Conservation (phyloP, 2,888 invertebrate genomes). For the Griposia aprilina region DNA sequence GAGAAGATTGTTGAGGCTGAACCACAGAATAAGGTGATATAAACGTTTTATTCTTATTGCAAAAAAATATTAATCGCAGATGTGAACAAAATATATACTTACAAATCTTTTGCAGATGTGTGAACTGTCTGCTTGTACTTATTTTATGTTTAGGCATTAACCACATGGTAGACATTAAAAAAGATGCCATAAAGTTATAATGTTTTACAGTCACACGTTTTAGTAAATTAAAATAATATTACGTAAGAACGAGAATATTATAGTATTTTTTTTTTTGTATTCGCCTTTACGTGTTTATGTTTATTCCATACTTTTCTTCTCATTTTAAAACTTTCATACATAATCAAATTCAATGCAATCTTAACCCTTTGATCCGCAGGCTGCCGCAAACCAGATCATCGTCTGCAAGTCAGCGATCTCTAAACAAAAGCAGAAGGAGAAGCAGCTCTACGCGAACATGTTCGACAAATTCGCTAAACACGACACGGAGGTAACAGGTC, state of each 20-base stretch:
- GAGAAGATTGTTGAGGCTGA: conserved; percentile 94
- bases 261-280: background rate
- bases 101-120: background rate
- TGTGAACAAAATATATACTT: background rate
- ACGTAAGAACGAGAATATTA: background rate
- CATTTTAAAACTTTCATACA: background rate
- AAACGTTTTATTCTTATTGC: background rate
- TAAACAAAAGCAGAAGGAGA: conserved; percentile 95
- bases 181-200: background rate
- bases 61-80: background rate
- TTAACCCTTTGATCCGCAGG: conserved; percentile 78
- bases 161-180: background rate
- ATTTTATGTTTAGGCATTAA: background rate
- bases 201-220: background rate
- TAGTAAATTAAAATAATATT: too few relatives aligned
- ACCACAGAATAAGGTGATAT: conserved; percentile 93
- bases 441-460: conserved; percentile 97
- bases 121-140: background rate
- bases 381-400: conserved; percentile 94
- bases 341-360: background rate
- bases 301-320: background rate
- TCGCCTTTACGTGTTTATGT: background rate
- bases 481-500: conserved; percentile 94
- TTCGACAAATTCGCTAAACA: conserved; percentile 97
- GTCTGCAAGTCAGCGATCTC: conserved; percentile 94